Evolutionary conservation across 2,888 invertebrate species (phyloP), one percentile per base, ranked within the genome.

Genomic region (Mechanitis mazaeus): DNA sequence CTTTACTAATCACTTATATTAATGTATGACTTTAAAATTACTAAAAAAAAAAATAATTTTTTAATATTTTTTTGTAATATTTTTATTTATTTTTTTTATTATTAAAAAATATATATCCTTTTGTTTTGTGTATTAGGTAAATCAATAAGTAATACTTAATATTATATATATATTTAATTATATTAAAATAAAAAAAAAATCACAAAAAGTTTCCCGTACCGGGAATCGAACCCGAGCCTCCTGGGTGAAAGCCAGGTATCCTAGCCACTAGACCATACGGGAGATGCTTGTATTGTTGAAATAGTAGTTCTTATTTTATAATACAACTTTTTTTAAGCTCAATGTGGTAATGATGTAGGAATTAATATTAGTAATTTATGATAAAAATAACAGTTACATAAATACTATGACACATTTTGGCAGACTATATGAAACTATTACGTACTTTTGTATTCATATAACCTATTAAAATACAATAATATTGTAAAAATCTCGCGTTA

Each of bases 161-260:
- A 28, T 11, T 31, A 50, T 9, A 50, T 50, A 42, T 6, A 1
- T 50, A 50, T 20, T 28, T 50, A 6, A 20, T 28, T 12, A 28
- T n/a, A 50, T 3, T 2, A 50, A 50, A 9, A 35, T 35, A 31
- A n/a, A 31, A 9, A 31, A 9, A 50, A 31, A 31, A 28, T 5
- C 12, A 9, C 28, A 50, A 50, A 50, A 50, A 31, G 2, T 63
- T 92, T 92, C 92, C 92, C 92, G 91, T 92, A 92, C 92, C 92
- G 92, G 92, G 92, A 93, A 93, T 93, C 93, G 93, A 93, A 93
- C 93, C 92, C 93, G 92, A 92, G 93, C 93, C 93, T 93, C 92
- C 92, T 92, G 92, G 92, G 92, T 92, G 92, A 92, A 91, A 92
- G 92, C 92, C 92, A 92, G 92, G 92, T 92, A 93, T 92, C 92